phyloP scores from a whole-genome alignment of 2,113 vertebrate genomes.

The Neomonachus schauinslandi region DNA sequence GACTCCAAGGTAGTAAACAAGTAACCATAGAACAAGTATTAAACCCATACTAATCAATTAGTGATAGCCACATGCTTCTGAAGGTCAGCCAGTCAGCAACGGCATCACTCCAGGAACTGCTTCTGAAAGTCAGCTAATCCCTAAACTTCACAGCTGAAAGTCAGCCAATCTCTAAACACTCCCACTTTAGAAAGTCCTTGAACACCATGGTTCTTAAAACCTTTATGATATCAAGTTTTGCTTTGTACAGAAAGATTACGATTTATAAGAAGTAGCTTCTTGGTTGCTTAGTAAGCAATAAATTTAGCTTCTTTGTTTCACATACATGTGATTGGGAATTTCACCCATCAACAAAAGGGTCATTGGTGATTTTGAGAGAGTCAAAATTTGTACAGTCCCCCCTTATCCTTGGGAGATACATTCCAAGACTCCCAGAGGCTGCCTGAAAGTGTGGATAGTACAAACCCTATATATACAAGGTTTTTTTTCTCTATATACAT shows the following conservation, averaged over 20 bases:
- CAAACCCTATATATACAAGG: not conserved
- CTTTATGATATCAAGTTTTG: not conserved
- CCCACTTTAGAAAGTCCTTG: not conserved
- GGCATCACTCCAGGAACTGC: not conserved
- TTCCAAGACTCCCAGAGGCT: not conserved
- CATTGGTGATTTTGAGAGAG: not conserved
- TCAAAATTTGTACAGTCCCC: not conserved
- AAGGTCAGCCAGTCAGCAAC: constrained; percentile 35
- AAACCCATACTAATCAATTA: constrained; percentile 36
- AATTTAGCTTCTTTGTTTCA: not conserved
- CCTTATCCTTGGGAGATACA: not conserved
- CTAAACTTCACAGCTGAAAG: not conserved
- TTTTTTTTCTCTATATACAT: not conserved
- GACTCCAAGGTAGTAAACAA: constrained; percentile 57
- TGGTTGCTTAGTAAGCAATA: not conserved
- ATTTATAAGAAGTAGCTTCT: constrained; percentile 1
- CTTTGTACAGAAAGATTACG: not conserved
- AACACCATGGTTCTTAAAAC: not conserved
- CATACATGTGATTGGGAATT: not conserved
- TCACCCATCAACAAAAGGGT: constrained; percentile 18
- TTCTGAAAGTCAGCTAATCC: constrained; percentile 22
- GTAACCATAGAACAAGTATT: constrained; percentile 50
- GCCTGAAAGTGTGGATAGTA: not conserved
- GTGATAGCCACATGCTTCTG: not conserved
- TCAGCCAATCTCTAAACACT: not conserved